Evolutionary conservation across 2,113 vertebrate genomes (phyloP).

Genomic region (Hepsetus odoe): DNA sequence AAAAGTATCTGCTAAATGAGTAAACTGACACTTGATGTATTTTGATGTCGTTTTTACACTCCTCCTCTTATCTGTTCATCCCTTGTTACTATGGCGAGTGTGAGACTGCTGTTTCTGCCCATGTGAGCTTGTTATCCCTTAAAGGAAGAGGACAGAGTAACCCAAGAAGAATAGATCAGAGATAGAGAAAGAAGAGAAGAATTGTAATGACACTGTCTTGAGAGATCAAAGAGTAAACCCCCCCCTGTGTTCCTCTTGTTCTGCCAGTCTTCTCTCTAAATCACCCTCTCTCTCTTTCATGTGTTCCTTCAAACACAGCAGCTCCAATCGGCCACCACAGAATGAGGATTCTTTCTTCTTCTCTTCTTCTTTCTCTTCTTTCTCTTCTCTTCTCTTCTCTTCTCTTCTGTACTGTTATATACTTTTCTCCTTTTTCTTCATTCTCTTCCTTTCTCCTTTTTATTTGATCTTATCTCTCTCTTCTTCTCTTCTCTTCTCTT

Average conservation of each 20-base stretch:
- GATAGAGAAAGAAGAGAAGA: conserved; percentile 22
- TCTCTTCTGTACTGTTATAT: too few species aligned
- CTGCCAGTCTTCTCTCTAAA: conserved; percentile 42
- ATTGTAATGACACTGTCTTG: conserved; percentile 29
- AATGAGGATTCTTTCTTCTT: not conserved
- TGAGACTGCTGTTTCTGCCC: conserved; percentile 26
- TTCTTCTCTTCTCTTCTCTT: too few species aligned
- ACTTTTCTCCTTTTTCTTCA: too few species aligned
- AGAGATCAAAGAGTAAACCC: conserved; percentile 49
- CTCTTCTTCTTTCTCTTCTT: not conserved
- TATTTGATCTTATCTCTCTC: too few species aligned
- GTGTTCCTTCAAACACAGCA: conserved; percentile 16
- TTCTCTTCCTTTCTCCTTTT: too few species aligned
- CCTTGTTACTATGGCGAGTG: too few species aligned
- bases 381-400: too few species aligned
- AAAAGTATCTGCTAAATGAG: too few species aligned
- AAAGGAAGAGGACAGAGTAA: conserved; percentile 33
- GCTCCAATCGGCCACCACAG: too few species aligned
- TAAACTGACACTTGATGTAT: too few species aligned
- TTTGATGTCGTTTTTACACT: too few species aligned
- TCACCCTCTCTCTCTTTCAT: conserved; percentile 45
- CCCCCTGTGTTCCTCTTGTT: not conserved
- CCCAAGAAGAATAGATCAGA: conserved; percentile 21
- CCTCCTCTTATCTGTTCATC: not conserved
- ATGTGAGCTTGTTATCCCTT: conserved; percentile 36